Base-by-base conservation (phyloP, 2,797 vertebrate genomes). In the Malurus leucopterus region DNA sequence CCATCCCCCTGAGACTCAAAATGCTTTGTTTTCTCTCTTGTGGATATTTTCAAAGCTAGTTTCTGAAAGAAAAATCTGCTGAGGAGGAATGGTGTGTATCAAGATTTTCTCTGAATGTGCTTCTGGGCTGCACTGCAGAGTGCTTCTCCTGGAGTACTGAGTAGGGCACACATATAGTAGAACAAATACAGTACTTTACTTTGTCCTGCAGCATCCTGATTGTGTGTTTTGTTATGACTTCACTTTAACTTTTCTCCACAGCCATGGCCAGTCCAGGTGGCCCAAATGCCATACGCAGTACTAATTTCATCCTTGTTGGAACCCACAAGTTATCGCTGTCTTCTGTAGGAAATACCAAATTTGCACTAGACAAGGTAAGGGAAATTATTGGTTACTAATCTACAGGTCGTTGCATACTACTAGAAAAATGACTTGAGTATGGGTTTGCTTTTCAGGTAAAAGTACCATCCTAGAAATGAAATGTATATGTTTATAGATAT, bases 251-350 rank as follows among this genome's bases (percentile, higher is more conserved):
- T 91, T 63, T 83, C 54, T 91, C 87, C 75, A 14, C 63, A 99
- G 99, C 98, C 26, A 91, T 99, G 96, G 98, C 98, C 70, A 99
- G 99, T 88, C 99, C 99, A 1, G 98, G 98, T 22, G 98, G 99
- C 9, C 98, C 98, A 21, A 98, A 97, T n/a, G 98, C 98, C 6
- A 97, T 99, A 47, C 98, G 99, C 13, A 98, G 98, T 89, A 99
- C 98, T 75, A 98, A 97, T 91, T 99, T 99, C 51, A 69, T 94
- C 74, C 98, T 99, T 30, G 98, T 99, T 27, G 99, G 98, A 47
- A 98, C 98, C 32, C 97, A 99, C 94, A 98, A 97, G 34, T 96
- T 99, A n/a, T 98, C 96, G 0, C 85, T 99, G 30, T 95, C 98
- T 40, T 99, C 98, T 17, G 88, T 99, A 58, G 99, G 99, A 86